phyloP scores from a whole-genome alignment of 2,888 invertebrate species.

The Carcina quercana region DNA sequence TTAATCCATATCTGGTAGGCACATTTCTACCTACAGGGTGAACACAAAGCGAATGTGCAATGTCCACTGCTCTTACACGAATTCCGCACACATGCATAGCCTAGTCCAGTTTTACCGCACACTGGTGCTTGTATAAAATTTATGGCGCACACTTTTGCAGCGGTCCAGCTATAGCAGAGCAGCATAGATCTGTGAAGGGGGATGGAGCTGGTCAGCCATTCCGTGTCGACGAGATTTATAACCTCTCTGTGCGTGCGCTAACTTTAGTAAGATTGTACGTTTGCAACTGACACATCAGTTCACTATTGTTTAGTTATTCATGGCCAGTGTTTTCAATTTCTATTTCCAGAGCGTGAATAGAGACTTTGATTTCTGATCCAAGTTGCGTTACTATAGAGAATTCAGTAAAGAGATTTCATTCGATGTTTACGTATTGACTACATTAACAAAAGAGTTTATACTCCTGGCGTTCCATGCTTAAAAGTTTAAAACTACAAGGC shows the following conservation, averaged over 20 bases:
- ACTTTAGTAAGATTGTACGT: conserved; percentile 57
- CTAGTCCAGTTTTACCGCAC: conserved; percentile 65
- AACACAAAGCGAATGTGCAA: conserved; percentile 62
- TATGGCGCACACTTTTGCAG: conserved; percentile 73
- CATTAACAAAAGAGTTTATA: no score
- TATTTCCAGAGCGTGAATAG: no score
- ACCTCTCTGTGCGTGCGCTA: conserved; percentile 61
- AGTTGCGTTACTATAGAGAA: no score
- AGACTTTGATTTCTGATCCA: no score
- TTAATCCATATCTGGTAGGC: conserved; percentile 45
- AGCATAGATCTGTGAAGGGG: conserved; percentile 55
- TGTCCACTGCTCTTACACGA: conserved; percentile 66
- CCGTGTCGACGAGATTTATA: conserved; percentile 72
- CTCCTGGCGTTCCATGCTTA: no score
- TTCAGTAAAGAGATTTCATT: no score
- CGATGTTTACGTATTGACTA: no score
- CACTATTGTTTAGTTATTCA: conserved; percentile 15
- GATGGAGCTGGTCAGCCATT: conserved; percentile 66
- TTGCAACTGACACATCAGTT: conserved; percentile 39
- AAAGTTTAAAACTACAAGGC: no score
- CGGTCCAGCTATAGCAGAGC: conserved; percentile 42
- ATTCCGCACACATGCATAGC: conserved; percentile 47
- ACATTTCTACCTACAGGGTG: conserved; percentile 42
- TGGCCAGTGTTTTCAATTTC: conserved; percentile 1
- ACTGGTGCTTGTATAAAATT: conserved; percentile 67